Evolutionary conservation across 2,797 vertebrate species (phyloP).

Genomic region (Hypotaenidia okinawae): DNA sequence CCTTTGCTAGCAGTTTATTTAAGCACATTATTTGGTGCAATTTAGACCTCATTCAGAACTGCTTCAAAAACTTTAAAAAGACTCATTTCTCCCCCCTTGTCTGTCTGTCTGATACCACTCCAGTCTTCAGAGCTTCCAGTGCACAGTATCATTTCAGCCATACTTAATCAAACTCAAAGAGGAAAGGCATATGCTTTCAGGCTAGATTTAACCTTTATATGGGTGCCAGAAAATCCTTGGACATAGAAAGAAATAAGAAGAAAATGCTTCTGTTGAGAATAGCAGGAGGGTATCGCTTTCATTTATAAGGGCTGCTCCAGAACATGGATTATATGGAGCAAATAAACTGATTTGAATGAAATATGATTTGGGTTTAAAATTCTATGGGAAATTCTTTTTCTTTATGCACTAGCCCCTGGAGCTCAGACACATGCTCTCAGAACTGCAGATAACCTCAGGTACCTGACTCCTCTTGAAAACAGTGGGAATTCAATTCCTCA

Average conservation of each 20-base stretch:
- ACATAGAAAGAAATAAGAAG: slow-evolving; percentile 36
- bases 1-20: slow-evolving; percentile 70
- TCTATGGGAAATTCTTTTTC: not conserved
- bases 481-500: not conserved
- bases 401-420: not conserved
- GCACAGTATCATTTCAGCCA: slow-evolving; percentile 28
- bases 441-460: not conserved
- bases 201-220: slow-evolving; percentile 61
- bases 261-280: slow-evolving; percentile 36
- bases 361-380: slow-evolving; percentile 9
- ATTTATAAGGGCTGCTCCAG: slow-evolving; percentile 8
- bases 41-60: slow-evolving; percentile 57
- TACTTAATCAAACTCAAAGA: slow-evolving; percentile 49
- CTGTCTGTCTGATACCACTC: slow-evolving; percentile 43
- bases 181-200: slow-evolving; percentile 51
- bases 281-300: not conserved
- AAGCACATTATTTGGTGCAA: slow-evolving; percentile 69
- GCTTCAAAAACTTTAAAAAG: slow-evolving; percentile 68
- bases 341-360: slow-evolving; percentile 33
- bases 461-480: not conserved
- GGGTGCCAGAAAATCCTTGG: slow-evolving; percentile 44
- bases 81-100: slow-evolving; percentile 10
- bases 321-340: not conserved
- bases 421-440: not conserved
- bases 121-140: slow-evolving; percentile 38